Evolutionary conservation across 2,797 vertebrate genomes (phyloP).

Genomic region (Acropternis orthonyx): DNA sequence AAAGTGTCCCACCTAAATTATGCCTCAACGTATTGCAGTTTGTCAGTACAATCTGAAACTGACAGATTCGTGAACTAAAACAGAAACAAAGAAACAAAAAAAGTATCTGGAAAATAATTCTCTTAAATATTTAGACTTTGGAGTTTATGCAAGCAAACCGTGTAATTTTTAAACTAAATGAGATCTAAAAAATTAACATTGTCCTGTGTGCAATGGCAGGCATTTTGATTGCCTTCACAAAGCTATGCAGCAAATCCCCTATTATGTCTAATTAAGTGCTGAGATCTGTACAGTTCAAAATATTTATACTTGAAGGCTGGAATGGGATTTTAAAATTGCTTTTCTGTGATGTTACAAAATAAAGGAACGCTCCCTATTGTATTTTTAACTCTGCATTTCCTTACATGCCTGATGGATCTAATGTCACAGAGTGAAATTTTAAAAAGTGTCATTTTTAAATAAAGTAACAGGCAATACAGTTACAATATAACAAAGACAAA

Average conservation of each 20-base stretch:
- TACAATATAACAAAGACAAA: neutral
- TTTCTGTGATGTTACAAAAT: neutral
- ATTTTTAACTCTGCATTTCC: neutral
- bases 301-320: slow-evolving; percentile 30
- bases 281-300: slow-evolving; percentile 16
- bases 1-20: neutral
- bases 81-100: neutral
- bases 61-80: neutral
- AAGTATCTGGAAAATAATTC: neutral
- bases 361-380: neutral
- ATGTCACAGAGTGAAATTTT: neutral
- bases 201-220: neutral
- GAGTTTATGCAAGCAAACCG: neutral
- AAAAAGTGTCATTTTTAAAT: neutral
- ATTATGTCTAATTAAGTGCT: slow-evolving; percentile 50
- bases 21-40: neutral
- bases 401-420: neutral
- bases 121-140: neutral
- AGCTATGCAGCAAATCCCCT: neutral
- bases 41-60: neutral
- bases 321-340: slow-evolving; percentile 32
- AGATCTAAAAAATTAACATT: neutral
- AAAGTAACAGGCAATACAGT: neutral
- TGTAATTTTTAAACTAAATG: slow-evolving; percentile 20
- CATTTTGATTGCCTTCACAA: slow-evolving; percentile 21